These are phyloP conservation scores for Lepetodrilus schrolli DNA, from an alignment of 2,888 invertebrate species.

Conservation along the genomic window DNA sequence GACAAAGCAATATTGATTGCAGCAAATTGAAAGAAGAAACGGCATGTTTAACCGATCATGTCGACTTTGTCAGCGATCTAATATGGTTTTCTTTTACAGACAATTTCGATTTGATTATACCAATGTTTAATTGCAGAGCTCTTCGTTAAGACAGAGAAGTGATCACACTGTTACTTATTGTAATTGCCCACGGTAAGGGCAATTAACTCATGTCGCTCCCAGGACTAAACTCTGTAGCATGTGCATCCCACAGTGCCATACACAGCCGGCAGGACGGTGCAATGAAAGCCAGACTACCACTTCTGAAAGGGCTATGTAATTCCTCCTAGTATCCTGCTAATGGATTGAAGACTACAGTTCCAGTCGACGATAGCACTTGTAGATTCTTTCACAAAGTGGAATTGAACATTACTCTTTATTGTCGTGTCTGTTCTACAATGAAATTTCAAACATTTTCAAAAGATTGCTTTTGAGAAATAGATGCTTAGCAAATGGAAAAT, in stretches of 20 bases:
- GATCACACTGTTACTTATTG: conserved; percentile 15
- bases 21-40: too few species aligned
- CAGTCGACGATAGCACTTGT: neutral
- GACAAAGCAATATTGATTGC: too few species aligned
- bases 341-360: conserved; percentile 2
- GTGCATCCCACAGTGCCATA: neutral
- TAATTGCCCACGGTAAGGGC: neutral
- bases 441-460: neutral
- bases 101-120: neutral
- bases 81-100: neutral
- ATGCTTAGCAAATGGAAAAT: too few species aligned
- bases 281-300: neutral
- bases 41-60: neutral
- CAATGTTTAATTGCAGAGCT: neutral
- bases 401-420: neutral
- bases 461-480: too few species aligned
- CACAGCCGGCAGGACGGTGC: neutral
- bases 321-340: neutral
- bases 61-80: neutral
- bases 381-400: conserved; percentile 6
- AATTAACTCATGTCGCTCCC: neutral
- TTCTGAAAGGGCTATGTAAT: neutral
- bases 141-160: neutral
- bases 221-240: neutral
- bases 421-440: neutral